Base-by-base conservation (phyloP, 2,888 invertebrate species). In the Teinopalpus imperialis region DNA sequence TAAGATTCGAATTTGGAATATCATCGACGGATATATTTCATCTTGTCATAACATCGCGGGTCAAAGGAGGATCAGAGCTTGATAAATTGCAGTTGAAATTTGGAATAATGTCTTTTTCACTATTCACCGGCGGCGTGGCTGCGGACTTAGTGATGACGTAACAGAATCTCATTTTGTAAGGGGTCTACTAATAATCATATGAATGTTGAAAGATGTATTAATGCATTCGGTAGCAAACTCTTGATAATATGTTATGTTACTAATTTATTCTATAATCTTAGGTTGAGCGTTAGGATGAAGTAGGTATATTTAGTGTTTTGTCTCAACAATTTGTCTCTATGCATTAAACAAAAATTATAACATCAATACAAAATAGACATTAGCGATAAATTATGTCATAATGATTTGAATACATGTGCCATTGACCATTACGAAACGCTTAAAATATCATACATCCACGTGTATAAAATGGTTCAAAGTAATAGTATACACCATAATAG, bases 71-170 rank as follows among this genome's bases (percentile, higher is more conserved):
- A 78, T 81, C 78, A 67, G 64, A 64, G 68, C 62, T 79, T 86
- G 88, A 88, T 88, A 85, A 83, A 88, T 88, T 85, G 85, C 81
- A 79, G 71, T 83, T 83, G 72, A 75, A 85, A 87, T 82, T 81
- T 75, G 75, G 80, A 68, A 85, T 87, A 86, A 88, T 88, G 87
- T 88, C 87, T 88, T 85, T 87, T 87, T 87, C 87, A 85, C 77
- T 74, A 82, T 79, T 79, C 78, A 70, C 59, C 54, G 57, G 58
- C 57, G 59, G 67, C 58, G 59, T 66, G 54, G 58, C 49, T 52
- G 49, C 43, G 59, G 67, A 63, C 61, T 66, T 59, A 61, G 64
- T 75, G 81, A 85, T 86, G 83, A 83, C 81, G 79, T 74, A 68
- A 76, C 73, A 69, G 65, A 69, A 70, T 74, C 71, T 61, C 59